Evolutionary conservation across 2,113 vertebrate species (phyloP).

Genomic region (Proteles cristata): DNA sequence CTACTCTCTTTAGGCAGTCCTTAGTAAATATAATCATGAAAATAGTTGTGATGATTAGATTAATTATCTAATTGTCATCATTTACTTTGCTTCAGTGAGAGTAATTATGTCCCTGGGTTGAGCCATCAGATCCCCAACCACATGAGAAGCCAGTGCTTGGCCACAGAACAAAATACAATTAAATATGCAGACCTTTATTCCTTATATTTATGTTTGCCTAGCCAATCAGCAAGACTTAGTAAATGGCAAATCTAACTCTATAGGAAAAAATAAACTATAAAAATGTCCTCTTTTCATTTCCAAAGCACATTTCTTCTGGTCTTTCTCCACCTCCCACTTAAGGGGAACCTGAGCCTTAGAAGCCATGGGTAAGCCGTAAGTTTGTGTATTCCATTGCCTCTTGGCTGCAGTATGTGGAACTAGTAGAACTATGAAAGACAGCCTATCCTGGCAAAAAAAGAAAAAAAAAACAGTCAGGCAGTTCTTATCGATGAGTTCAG

Average conservation of each 20-base stretch:
- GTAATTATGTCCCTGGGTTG: neutral
- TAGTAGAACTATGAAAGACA: neutral
- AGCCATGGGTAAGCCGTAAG: neutral
- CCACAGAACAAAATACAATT: neutral
- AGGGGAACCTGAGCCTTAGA: neutral
- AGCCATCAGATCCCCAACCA: neutral
- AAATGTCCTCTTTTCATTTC: neutral
- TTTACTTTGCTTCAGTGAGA: slow-evolving; percentile 15
- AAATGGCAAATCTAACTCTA: neutral
- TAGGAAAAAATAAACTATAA: neutral
- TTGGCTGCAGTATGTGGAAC: neutral
- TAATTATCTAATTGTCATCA: neutral
- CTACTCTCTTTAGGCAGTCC: neutral
- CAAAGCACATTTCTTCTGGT: neutral
- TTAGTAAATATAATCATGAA: slow-evolving; percentile 20
- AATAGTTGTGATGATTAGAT: neutral
- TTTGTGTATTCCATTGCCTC: neutral
- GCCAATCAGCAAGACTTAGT: neutral
- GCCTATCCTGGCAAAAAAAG: neutral
- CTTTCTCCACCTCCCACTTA: neutral
- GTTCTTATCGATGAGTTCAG: neutral
- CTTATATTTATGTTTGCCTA: neutral
- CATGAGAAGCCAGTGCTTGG: neutral
- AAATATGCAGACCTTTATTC: neutral
- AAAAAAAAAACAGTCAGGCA: neutral